A percentile compares a stretch with the other conserved stretches of the same genome.
Evolutionary conservation across 2,888 invertebrate species (phyloP).

Genomic region (Philhelius pedissequus): DNA sequence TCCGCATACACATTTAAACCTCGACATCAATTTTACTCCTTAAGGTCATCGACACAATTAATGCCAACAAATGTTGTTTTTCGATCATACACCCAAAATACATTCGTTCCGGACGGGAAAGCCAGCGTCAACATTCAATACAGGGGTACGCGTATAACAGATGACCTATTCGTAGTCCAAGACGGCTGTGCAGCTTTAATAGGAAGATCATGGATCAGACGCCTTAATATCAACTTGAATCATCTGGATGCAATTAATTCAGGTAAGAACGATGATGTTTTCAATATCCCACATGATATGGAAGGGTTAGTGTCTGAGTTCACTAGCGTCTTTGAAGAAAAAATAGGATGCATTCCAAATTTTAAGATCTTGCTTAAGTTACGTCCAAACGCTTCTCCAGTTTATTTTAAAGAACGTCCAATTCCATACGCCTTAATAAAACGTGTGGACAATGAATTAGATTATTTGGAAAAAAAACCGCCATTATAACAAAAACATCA

Average conservation of each 20-base stretch:
- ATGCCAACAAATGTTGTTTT: not conserved
- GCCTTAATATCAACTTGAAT: conserved; percentile 14
- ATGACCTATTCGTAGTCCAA: conserved; percentile 7
- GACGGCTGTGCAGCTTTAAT: conserved; percentile 2
- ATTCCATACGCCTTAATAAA: not conserved
- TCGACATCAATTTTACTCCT: not conserved
- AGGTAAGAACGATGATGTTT: conserved; percentile 4
- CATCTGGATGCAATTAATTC: not conserved
- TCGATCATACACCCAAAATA: not conserved
- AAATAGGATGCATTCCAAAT: not conserved
- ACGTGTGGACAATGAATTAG: not conserved
- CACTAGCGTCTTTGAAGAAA: not conserved
- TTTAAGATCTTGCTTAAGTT: not conserved
- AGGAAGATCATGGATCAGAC: conserved; percentile 3
- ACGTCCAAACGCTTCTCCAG: not conserved
- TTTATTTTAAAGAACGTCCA: not conserved
- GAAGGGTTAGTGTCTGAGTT: not conserved
- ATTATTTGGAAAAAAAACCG: not conserved
- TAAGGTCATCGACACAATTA: not conserved
- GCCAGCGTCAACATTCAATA: no score
- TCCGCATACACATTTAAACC: not conserved
- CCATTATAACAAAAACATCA: not conserved
- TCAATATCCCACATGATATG: not conserved
- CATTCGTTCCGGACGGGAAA: not conserved
- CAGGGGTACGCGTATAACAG: not conserved